phyloP scores from a whole-genome alignment of 2,113 vertebrate genomes.

The Alexandromys fortis region DNA sequence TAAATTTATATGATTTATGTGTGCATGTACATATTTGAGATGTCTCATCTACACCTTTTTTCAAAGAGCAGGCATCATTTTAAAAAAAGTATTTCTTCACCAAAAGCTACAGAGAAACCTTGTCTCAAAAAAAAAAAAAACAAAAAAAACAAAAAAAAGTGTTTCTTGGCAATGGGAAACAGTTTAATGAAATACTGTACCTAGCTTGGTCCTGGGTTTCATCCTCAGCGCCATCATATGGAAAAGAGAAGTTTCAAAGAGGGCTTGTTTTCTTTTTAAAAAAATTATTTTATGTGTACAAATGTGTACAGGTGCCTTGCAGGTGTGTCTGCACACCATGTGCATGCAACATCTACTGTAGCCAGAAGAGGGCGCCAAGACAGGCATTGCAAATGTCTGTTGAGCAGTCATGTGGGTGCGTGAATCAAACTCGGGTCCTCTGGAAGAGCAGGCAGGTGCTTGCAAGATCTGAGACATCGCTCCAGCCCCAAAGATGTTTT shows the following conservation, averaged over 20 bases:
- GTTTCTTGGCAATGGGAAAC: neutral
- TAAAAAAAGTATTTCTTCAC: neutral
- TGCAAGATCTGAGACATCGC: neutral
- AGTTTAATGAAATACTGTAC: neutral
- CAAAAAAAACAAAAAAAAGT: too few relatives aligned
- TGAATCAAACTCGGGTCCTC: neutral
- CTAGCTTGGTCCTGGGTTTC: neutral
- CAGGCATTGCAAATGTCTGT: neutral
- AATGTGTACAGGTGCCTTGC: neutral
- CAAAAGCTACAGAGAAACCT: too few relatives aligned
- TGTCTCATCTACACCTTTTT: neutral
- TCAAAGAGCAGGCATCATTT: neutral
- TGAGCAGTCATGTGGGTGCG: neutral
- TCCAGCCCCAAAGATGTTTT: neutral
- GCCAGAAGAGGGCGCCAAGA: neutral
- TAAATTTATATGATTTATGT: neutral
- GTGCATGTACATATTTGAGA: neutral
- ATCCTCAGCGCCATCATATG: neutral
- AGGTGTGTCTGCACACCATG: neutral
- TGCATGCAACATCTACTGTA: neutral
- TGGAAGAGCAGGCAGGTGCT: neutral
- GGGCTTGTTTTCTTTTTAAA: constrained; percentile 92
- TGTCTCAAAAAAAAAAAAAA: too few relatives aligned
- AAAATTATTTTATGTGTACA: neutral
- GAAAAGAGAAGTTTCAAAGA: neutral